Percentiles rank a stretch among this genome's conserved stretches.
These are phyloP conservation scores for Leptopilina drosophilae DNA, from an alignment of 2,888 invertebrate species.

Conservation along the genomic window DNA sequence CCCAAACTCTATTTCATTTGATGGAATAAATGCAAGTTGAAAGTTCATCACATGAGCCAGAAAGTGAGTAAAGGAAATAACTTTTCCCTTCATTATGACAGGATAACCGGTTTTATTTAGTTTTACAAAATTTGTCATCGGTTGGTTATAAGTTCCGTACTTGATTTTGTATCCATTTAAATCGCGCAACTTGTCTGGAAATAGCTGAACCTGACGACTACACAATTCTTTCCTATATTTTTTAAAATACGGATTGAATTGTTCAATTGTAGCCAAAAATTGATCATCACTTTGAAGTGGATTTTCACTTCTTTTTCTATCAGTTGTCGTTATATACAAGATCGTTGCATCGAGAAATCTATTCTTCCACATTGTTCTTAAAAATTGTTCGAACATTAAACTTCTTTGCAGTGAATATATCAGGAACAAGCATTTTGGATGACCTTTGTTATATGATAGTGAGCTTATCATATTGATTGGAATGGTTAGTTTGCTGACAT, in stretches of 20 bases:
- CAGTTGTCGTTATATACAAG: background rate
- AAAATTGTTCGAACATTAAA: background rate
- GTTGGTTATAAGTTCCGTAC: background rate
- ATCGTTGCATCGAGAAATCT: background rate
- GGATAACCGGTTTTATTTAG: background rate
- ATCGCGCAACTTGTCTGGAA: background rate
- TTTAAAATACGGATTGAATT: background rate
- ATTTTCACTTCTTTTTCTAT: background rate
- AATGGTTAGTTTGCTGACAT: background rate
- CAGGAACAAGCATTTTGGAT: background rate
- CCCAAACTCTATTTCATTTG: background rate
- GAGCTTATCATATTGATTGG: background rate
- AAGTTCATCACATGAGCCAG: background rate
- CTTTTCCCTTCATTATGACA: no score
- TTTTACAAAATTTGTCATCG: background rate
- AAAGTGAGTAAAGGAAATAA: background rate
- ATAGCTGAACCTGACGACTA: background rate
- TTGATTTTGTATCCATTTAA: background rate
- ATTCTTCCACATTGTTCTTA: background rate
- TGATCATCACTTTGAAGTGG: background rate
- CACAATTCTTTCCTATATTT: background rate
- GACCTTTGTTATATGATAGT: background rate
- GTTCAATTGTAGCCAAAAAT: background rate
- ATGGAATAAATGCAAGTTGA: background rate
- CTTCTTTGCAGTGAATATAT: background rate